phyloP scores from a whole-genome alignment of 1,140 invertebrate genomes.

The Grapholita molesta region DNA sequence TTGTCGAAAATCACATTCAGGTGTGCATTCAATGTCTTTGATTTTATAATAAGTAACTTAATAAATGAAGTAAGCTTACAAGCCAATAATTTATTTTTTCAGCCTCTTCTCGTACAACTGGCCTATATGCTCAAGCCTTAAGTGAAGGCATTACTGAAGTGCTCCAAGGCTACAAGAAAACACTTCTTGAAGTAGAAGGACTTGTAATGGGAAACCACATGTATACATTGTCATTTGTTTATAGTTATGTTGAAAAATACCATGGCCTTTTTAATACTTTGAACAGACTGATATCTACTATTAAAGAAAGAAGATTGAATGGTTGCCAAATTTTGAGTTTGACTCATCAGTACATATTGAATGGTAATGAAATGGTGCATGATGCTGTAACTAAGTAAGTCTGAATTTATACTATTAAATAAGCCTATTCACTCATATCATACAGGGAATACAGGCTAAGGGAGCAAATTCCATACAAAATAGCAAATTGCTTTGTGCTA shows the following conservation, averaged over 20 bases:
- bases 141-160: slow-evolving; percentile 73
- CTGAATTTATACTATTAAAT: slow-evolving; percentile 4
- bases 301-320: slow-evolving; percentile 63
- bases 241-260: slow-evolving; percentile 69
- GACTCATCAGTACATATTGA: slow-evolving; percentile 67
- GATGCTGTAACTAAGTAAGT: slow-evolving; percentile 61
- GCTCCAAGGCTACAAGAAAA: slow-evolving; percentile 61
- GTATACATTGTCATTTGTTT: slow-evolving; percentile 65
- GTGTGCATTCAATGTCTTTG: slow-evolving; percentile 27
- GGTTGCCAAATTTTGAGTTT: slow-evolving; percentile 74
- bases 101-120: slow-evolving; percentile 47
- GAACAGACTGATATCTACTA: slow-evolving; percentile 61
- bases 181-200: slow-evolving; percentile 61
- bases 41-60: neutral
- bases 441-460: too few relatives aligned
- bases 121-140: slow-evolving; percentile 70
- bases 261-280: slow-evolving; percentile 65
- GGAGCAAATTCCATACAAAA: too few relatives aligned
- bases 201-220: slow-evolving; percentile 62
- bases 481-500: too few relatives aligned
- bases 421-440: too few relatives aligned
- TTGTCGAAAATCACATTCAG: slow-evolving; percentile 50
- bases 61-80: neutral
- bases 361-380: slow-evolving; percentile 67
- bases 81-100: slow-evolving; percentile 17